A percentile compares a stretch with the other conserved stretches of the same genome.
phyloP scores from a whole-genome alignment of 2,888 invertebrate genomes.

The Aleiodes testaceus region DNA sequence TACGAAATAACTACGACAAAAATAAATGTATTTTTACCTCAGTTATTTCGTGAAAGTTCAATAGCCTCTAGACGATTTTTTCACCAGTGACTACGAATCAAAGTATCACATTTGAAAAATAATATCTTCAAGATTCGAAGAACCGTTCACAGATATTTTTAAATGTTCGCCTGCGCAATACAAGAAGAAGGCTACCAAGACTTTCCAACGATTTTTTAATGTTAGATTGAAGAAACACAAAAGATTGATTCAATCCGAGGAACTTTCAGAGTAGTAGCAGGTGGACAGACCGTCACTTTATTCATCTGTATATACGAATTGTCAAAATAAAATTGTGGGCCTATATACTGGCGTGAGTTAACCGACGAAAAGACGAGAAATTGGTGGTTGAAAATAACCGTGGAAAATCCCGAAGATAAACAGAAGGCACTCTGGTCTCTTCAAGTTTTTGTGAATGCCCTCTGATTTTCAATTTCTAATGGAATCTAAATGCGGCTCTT shows the following conservation, averaged over 20 bases:
- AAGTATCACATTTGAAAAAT: background rate
- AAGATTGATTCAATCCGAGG: background rate
- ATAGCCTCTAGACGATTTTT: conserved; percentile 19
- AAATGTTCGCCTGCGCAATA: conserved; percentile 1
- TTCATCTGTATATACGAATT: conserved; percentile 11
- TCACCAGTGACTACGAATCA: background rate
- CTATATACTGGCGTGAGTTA: conserved; percentile 21
- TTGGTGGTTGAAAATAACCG: conserved; percentile 53
- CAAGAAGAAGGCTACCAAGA: background rate
- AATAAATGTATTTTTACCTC: conserved; percentile 20
- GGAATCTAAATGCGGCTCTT: conserved; percentile 2
- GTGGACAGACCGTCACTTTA: conserved; percentile 26
- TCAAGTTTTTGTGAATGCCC: conserved; percentile 5
- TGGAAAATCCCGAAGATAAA: conserved; percentile 53
- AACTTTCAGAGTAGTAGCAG: conserved; percentile 15
- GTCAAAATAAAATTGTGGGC: conserved; percentile 28
- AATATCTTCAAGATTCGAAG: background rate
- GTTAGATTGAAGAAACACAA: too few relatives aligned
- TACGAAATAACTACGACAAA: too few relatives aligned
- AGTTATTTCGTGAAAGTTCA: conserved; percentile 23
- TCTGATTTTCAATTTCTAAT: background rate
- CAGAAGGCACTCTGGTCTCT: conserved; percentile 37
- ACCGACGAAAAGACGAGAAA: conserved; percentile 41
- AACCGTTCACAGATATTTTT: background rate
- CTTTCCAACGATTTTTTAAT: background rate